Conservation (phyloP, 2,113 vertebrate species). For the human region DNA sequence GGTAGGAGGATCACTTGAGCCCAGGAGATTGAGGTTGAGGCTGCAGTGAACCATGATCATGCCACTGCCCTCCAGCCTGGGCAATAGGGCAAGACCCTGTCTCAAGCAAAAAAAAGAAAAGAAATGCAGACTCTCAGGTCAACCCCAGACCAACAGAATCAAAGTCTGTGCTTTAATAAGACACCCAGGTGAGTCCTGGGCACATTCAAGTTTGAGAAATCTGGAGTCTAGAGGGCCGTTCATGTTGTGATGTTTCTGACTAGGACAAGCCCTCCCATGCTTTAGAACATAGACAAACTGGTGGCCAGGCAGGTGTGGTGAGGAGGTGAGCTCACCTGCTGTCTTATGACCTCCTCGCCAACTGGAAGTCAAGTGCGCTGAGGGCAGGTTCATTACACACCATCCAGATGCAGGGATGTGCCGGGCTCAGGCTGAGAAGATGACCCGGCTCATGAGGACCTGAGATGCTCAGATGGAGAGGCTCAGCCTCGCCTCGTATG, state of each 20-base stretch:
- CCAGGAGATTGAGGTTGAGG: neutral
- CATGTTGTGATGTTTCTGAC: neutral
- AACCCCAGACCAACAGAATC: neutral
- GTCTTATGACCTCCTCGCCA: neutral
- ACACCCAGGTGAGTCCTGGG: neutral
- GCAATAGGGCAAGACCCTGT: neutral
- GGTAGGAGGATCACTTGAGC: neutral
- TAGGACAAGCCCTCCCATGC: neutral
- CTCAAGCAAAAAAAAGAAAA: neutral
- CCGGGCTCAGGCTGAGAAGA: neutral
- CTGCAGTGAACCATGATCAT: neutral
- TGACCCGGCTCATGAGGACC: fast-evolving
- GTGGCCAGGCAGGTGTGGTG: neutral
- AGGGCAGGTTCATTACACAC: fast-evolving
- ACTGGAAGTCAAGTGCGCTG: neutral
- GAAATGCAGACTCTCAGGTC: neutral
- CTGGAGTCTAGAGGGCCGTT: neutral
- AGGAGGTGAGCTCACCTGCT: neutral
- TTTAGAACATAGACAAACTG: fast-evolving
- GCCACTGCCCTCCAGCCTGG: neutral
- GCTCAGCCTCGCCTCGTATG: neutral
- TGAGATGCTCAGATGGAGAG: neutral
- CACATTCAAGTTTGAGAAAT: neutral
- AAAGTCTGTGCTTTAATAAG: neutral
- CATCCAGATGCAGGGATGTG: fast-evolving